phyloP scores from a whole-genome alignment of 2,113 vertebrate genomes.

The Sialia sialis region DNA sequence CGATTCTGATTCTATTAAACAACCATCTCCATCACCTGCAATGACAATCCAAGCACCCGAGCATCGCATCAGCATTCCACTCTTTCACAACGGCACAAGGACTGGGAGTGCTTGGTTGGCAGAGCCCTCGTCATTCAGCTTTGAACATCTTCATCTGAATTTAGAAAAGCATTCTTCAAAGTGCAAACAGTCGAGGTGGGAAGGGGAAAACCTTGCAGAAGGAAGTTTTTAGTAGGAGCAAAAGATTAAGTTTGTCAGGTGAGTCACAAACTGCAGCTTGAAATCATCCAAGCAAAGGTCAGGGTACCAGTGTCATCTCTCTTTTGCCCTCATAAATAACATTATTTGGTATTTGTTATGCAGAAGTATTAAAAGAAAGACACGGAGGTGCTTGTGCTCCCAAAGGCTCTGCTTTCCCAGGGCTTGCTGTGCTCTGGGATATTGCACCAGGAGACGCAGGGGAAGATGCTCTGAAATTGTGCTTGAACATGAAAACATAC shows the following conservation, averaged over 20 bases:
- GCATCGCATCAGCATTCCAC: not conserved
- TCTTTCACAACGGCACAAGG: not conserved
- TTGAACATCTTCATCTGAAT: not conserved
- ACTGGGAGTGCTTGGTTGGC: not conserved
- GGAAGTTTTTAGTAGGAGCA: not conserved
- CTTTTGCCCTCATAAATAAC: not conserved
- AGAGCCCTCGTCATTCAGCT: not conserved
- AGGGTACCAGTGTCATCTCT: not conserved
- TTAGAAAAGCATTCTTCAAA: not conserved
- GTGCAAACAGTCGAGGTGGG: not conserved
- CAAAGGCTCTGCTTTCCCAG: not conserved
- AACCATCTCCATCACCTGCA: not conserved
- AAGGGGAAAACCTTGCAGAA: not conserved
- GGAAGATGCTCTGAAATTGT: not conserved
- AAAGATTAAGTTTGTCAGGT: not conserved
- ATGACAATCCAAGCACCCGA: not conserved
- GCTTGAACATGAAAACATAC: not conserved
- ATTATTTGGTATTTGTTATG: not conserved
- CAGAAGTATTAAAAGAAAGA: not conserved
- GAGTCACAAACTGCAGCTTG: not conserved
- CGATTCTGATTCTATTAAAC: not conserved
- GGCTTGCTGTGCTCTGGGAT: accelerated
- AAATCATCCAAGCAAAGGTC: not conserved
- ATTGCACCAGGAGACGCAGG: not conserved
- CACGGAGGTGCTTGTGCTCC: not conserved